A percentile compares a stretch with the other conserved stretches of the same genome.
These are phyloP conservation scores for Cylas formicarius DNA, from an alignment of 1,140 invertebrate genomes.

Conservation along the genomic window DNA sequence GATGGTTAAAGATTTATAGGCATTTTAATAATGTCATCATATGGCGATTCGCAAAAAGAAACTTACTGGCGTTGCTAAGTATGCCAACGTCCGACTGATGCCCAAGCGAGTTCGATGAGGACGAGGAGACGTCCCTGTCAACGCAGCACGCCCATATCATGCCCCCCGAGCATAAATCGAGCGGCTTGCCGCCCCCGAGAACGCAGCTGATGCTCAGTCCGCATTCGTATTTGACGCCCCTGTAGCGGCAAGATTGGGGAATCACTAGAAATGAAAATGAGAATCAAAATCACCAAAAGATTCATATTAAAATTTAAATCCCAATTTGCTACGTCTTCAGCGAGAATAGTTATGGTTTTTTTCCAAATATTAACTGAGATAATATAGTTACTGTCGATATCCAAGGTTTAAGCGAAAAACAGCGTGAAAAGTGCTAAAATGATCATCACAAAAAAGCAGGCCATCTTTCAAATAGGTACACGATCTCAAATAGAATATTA, in stretches of 20 bases:
- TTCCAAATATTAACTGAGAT: too few relatives aligned
- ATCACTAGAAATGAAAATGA: conserved; percentile 63
- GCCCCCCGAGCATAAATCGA: conserved; percentile 88
- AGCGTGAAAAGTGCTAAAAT: too few relatives aligned
- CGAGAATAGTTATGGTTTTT: too few relatives aligned
- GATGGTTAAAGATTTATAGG: too few relatives aligned
- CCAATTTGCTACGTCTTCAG: not conserved
- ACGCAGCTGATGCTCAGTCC: conserved; percentile 85
- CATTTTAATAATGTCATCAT: too few relatives aligned
- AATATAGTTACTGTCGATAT: too few relatives aligned
- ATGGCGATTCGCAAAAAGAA: too few relatives aligned
- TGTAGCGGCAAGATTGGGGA: conserved; percentile 83
- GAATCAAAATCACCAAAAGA: not conserved
- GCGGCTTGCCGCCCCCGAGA: conserved; percentile 72
- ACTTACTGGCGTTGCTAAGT: conserved; percentile 83
- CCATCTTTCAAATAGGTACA: too few relatives aligned
- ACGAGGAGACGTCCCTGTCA: conserved; percentile 57
- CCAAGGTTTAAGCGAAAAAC: too few relatives aligned
- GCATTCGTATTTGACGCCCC: conserved; percentile 81
- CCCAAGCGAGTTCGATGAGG: conserved; percentile 42
- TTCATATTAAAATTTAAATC: not conserved
- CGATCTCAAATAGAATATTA: too few relatives aligned
- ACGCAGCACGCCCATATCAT: conserved; percentile 92
- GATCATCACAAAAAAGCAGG: too few relatives aligned
- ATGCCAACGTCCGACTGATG: conserved; percentile 47